Evolutionary conservation across 2,113 vertebrate genomes (phyloP).

Genomic region (Thinocorus orbignyianus): DNA sequence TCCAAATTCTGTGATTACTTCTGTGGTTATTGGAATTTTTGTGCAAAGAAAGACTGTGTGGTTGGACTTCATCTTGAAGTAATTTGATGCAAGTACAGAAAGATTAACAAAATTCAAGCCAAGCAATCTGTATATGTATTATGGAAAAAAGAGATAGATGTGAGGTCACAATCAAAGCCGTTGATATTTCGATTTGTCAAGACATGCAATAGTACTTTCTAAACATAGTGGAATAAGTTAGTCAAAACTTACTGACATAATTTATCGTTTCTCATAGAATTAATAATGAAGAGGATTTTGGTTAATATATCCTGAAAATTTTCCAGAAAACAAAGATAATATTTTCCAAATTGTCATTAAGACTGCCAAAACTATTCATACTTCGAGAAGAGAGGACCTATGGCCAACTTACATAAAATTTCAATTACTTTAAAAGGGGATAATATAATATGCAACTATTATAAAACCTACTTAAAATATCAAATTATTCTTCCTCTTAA

Average conservation of each 20-base stretch:
- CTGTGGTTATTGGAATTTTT: neutral
- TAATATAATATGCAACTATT: slow-evolving; percentile 38
- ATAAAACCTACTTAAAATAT: slow-evolving; percentile 4
- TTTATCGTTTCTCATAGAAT: neutral
- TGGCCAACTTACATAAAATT: neutral
- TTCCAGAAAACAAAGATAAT: neutral
- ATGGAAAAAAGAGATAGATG: neutral
- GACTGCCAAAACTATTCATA: neutral
- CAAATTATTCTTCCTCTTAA: neutral
- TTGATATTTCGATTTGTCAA: neutral
- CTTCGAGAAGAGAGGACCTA: neutral
- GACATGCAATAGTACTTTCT: neutral
- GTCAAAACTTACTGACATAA: neutral
- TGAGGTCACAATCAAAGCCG: neutral
- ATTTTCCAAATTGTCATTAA: neutral
- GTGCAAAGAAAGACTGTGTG: neutral
- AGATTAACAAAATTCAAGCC: neutral
- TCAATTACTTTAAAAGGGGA: slow-evolving; percentile 28
- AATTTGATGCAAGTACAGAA: neutral
- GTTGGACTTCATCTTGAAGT: neutral
- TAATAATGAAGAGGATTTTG: neutral
- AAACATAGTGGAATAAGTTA: neutral
- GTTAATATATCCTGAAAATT: neutral
- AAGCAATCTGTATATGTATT: neutral
- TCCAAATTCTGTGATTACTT: neutral